A percentile compares a stretch with the other conserved stretches of the same genome.
These are phyloP conservation scores for Diuraphis noxia DNA, from an alignment of 1,140 invertebrate species.

Conservation along the genomic window DNA sequence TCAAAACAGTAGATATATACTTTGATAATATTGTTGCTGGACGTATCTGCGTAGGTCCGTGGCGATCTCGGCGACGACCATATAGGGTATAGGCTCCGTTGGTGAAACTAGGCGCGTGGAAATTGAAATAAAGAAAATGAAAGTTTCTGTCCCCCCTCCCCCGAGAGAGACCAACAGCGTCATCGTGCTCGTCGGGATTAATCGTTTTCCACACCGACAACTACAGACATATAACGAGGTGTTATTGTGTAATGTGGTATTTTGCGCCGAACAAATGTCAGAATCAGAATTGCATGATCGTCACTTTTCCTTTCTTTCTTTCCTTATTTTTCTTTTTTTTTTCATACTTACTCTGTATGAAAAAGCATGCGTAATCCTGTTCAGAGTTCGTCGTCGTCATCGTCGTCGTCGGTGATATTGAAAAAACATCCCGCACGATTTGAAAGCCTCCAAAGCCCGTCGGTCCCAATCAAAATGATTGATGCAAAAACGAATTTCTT, in stretches of 20 bases:
- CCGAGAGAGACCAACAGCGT: neutral
- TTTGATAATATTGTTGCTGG: neutral
- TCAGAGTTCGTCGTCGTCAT: neutral
- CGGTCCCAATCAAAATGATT: conserved; percentile 34
- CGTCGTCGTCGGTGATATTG: conserved; percentile 14
- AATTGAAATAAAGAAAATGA: conserved; percentile 4
- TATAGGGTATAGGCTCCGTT: neutral
- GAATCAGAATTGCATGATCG: conserved; percentile 40
- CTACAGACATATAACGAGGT: conserved; percentile 42
- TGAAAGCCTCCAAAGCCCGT: conserved; percentile 14
- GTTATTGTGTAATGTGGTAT: conserved; percentile 39
- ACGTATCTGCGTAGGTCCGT: neutral
- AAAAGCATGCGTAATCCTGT: conserved; percentile 13
- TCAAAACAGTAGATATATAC: neutral
- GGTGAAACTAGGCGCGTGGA: neutral
- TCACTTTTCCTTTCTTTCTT: conserved; percentile 6
- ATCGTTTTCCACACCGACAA: conserved; percentile 42
- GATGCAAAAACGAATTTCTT: conserved; percentile 34
- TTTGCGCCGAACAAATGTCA: conserved; percentile 29
- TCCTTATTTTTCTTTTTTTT: neutral
- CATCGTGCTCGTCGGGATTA: neutral
- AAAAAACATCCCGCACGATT: conserved; percentile 32
- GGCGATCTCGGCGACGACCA: neutral
- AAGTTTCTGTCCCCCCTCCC: neutral
- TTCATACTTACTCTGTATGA: too few relatives aligned